Conservation (phyloP, 2,888 invertebrate species). For the Pristionchus fissidentatus region DNA sequence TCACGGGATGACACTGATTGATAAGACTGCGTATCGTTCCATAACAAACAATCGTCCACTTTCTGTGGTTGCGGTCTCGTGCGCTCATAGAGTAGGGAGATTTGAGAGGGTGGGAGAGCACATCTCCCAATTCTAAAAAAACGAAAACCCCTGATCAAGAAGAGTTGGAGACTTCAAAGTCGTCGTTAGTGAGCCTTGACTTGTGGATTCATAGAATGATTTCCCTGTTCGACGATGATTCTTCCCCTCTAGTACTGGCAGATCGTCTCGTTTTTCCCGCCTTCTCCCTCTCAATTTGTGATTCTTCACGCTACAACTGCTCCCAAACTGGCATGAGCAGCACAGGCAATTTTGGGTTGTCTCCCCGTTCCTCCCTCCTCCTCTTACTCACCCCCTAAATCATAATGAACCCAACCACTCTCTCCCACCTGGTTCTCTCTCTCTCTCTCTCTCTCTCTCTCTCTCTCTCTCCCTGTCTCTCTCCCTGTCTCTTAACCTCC, state of each 20-base stretch:
- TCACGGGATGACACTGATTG: too few relatives aligned
- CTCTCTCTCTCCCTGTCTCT: neutral
- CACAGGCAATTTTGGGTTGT: neutral
- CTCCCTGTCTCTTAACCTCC: too few relatives aligned
- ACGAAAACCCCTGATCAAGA: too few relatives aligned
- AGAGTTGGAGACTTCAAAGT: too few relatives aligned
- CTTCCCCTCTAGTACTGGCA: neutral
- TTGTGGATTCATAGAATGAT: too few relatives aligned
- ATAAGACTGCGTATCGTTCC: too few relatives aligned
- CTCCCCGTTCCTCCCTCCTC: neutral
- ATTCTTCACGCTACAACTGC: neutral
- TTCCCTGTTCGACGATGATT: neutral
- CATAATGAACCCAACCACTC: neutral
- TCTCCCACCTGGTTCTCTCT: neutral
- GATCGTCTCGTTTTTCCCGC: neutral
- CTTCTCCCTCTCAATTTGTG: constrained; percentile 9
- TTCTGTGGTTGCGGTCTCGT: too few relatives aligned
- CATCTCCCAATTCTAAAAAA: too few relatives aligned
- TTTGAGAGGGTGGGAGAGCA: too few relatives aligned
- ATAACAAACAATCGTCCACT: too few relatives aligned
- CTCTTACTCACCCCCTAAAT: neutral
- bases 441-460: neutral
- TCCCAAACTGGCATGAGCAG: neutral
- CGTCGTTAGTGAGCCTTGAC: too few relatives aligned
- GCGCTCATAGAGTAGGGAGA: too few relatives aligned